Conservation (phyloP, 2,113 vertebrate genomes). For the Syngnathus typhle region DNA sequence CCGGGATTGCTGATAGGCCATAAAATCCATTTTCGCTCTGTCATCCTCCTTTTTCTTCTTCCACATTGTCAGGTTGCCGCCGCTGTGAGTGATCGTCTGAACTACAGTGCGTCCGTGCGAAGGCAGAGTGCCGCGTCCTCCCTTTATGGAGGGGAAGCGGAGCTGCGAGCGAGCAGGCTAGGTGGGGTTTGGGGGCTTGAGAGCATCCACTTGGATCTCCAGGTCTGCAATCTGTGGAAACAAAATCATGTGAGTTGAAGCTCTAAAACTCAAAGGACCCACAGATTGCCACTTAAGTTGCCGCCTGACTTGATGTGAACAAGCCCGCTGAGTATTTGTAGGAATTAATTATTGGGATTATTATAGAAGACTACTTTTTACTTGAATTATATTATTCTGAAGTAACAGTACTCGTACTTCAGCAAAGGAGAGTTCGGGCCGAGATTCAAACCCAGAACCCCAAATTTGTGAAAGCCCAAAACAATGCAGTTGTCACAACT, state of each 20-base stretch:
- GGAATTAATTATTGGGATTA: too few species aligned
- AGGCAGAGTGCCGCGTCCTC: conserved; percentile 51
- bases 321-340: too few species aligned
- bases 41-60: conserved; percentile 3
- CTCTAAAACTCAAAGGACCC: not conserved
- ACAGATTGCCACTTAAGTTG: not conserved
- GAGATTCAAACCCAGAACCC: too few species aligned
- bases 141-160: conserved; percentile 37
- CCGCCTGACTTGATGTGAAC: too few species aligned
- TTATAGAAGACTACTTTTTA: too few species aligned
- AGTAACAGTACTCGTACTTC: too few species aligned
- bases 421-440: too few species aligned
- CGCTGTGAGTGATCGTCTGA: conserved; percentile 38
- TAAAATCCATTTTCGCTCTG: conserved; percentile 16
- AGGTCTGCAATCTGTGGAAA: conserved; percentile 75
- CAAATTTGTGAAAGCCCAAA: too few species aligned
- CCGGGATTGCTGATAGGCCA: conserved; percentile 27
- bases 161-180: conserved; percentile 63
- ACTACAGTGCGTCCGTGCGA: conserved; percentile 21
- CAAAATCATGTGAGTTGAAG: not conserved
- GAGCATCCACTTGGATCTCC: conserved; percentile 85
- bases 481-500: too few species aligned
- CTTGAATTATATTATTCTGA: too few species aligned
- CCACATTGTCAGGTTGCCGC: not conserved
- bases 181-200: conserved; percentile 81